Base-by-base conservation (phyloP, 2,888 invertebrate species). In the Blomia tropicalis region DNA sequence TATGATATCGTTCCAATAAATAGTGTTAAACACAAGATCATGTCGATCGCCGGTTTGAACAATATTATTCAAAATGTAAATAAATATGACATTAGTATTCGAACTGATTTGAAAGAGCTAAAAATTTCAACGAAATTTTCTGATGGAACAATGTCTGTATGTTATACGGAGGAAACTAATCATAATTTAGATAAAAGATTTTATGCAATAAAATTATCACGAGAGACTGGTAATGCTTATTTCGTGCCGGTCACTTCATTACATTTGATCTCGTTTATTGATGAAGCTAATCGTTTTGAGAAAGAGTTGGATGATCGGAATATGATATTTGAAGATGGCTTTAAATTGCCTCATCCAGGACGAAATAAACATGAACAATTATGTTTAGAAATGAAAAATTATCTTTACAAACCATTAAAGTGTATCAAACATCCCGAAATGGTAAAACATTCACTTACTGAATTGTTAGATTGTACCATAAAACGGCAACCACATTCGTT, bases 391-490 rank as follows among this genome's bases (percentile, higher is more conserved):
- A 56, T 56, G 56, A 31, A 36, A 25, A 56, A n/a, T 4, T 30
- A 36, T 25, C 32, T 56, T 7, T 56, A 56, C 11, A 31, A 36
- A 19, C 32, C 56, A n/a, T 31, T 56, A 36, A 47, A 11, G 2
- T 22, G 47, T 19, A 25, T 47, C 3, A 47, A 23, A 19, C 19
- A 47, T 22, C 47, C 47, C 11, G 56, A 56, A 23, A n/a, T 19
- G 31, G 56, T 56, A 11, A 56, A 27, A 25, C 14, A 56, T 19
- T 56, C 29, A 19, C 19, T 56, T 14, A 23, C 11, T 11, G 29
- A 56, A 23, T 36, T 56, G n/a, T 67, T 7, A 63, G 65, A 58
- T 47, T 65, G 23, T 63, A 31, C 19, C n/a, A 2, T 19, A 4
- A 23, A 17, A 31, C 14, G 36, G 23, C 32, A n/a, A 31, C 23